Evolutionary conservation across 1,140 invertebrate genomes (phyloP).

Genomic region (Venturia canescens): DNA sequence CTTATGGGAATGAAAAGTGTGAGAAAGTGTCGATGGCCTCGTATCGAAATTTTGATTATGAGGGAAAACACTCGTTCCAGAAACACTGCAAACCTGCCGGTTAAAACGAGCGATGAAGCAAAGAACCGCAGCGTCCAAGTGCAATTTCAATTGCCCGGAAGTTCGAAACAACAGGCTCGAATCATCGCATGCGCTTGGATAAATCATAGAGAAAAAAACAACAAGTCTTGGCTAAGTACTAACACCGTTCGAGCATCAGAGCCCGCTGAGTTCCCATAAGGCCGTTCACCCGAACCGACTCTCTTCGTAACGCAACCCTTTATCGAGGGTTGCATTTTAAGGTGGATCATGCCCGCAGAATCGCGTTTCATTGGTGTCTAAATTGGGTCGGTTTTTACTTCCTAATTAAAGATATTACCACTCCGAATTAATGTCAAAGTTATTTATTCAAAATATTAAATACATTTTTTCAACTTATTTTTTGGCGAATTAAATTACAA

Average conservation of each 20-base stretch:
- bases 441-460: too few species aligned
- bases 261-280: constrained; percentile 63
- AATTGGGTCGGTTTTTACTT: too few species aligned
- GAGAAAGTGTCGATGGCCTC: too few species aligned
- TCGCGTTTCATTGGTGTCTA: too few species aligned
- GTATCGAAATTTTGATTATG: too few species aligned
- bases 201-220: constrained; percentile 53
- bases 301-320: neutral
- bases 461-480: too few species aligned
- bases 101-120: neutral
- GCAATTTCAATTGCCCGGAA: constrained; percentile 37
- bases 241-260: constrained; percentile 66
- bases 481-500: too few species aligned
- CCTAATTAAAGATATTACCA: too few species aligned
- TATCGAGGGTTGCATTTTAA: neutral
- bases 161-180: constrained; percentile 22
- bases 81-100: neutral
- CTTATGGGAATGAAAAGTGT: too few species aligned
- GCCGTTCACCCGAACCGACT: constrained; percentile 54
- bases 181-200: constrained; percentile 19
- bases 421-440: too few species aligned
- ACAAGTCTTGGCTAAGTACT: constrained; percentile 61
- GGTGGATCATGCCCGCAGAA: too few species aligned
- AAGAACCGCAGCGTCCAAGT: neutral
- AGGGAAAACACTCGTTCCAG: neutral